Conservation (phyloP, 2,797 vertebrate genomes). For the Astyanax mexicanus region DNA sequence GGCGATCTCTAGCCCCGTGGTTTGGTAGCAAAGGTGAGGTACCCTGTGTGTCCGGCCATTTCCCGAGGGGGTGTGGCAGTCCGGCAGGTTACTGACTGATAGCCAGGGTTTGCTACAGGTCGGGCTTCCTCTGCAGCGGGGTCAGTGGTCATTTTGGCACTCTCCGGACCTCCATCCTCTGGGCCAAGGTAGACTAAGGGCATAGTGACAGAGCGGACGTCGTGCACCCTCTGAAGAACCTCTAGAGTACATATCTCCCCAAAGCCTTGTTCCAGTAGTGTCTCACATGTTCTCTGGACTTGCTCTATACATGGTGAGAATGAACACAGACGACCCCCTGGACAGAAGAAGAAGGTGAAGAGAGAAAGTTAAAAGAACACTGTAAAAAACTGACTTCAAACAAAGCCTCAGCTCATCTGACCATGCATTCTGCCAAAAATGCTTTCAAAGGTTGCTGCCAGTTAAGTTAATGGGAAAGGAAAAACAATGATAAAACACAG, state of each 20-base stretch:
- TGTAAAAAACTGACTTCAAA: neutral
- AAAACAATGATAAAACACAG: too few species aligned
- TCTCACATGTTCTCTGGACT: slow-evolving; percentile 92
- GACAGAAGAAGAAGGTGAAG: neutral
- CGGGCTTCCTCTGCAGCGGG: slow-evolving; percentile 55
- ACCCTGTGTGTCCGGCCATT: slow-evolving; percentile 94
- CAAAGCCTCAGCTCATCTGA: neutral
- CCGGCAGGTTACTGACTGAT: slow-evolving; percentile 76
- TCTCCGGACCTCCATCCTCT: slow-evolving; percentile 26
- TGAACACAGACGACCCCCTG: slow-evolving; percentile 94
- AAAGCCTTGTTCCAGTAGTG: slow-evolving; percentile 83
- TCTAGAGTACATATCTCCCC: slow-evolving; percentile 91
- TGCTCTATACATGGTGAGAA: slow-evolving; percentile 98
- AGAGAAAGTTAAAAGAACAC: too few species aligned
- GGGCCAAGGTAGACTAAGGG: slow-evolving; percentile 89
- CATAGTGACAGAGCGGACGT: slow-evolving; percentile 86
- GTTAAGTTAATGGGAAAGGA: neutral
- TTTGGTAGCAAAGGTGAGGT: slow-evolving; percentile 96
- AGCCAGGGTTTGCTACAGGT: slow-evolving; percentile 36
- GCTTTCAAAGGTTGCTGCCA: neutral
- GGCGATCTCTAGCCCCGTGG: slow-evolving; percentile 76
- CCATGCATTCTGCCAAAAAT: neutral
- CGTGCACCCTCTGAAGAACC: slow-evolving; percentile 88
- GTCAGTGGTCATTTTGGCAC: slow-evolving; percentile 49
- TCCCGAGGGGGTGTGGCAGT: slow-evolving; percentile 87